Conservation (phyloP, 2,113 vertebrate genomes). For the Hypomesus transpacificus region DNA sequence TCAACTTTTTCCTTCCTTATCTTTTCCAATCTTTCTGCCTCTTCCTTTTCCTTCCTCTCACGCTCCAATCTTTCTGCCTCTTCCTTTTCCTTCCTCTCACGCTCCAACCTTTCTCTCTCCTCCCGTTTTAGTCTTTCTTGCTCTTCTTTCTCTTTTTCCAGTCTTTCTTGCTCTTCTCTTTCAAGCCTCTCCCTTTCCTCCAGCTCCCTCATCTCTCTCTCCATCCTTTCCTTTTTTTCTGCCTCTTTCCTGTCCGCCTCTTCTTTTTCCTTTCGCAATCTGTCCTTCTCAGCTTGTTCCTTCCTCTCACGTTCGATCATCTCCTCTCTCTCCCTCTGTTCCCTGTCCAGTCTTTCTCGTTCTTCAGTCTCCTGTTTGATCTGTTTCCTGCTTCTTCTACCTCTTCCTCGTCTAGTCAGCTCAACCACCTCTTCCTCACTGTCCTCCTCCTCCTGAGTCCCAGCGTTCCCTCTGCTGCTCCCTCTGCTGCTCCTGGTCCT, state of each 20-base stretch:
- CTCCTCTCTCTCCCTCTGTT: constrained; percentile 8
- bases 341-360: neutral
- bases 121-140: neutral
- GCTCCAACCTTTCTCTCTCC: neutral
- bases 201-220: neutral
- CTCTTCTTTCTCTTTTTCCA: neutral
- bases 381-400: neutral
- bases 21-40: neutral
- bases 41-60: constrained; percentile 8
- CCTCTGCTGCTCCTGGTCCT: constrained; percentile 25
- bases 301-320: neutral
- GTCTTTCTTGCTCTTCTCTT: constrained; percentile 1
- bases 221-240: neutral
- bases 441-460: constrained; percentile 2
- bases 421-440: neutral
- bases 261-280: neutral
- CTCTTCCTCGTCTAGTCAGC: neutral
- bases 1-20: neutral
- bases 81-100: neutral
- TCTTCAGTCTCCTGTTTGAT: neutral
- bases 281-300: constrained; percentile 3
- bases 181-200: neutral
- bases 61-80: neutral
- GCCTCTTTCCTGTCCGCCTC: neutral
- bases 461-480: constrained; percentile 20